Evolutionary conservation across 1,140 invertebrate genomes (phyloP).

Genomic region (Charaxes varanes): DNA sequence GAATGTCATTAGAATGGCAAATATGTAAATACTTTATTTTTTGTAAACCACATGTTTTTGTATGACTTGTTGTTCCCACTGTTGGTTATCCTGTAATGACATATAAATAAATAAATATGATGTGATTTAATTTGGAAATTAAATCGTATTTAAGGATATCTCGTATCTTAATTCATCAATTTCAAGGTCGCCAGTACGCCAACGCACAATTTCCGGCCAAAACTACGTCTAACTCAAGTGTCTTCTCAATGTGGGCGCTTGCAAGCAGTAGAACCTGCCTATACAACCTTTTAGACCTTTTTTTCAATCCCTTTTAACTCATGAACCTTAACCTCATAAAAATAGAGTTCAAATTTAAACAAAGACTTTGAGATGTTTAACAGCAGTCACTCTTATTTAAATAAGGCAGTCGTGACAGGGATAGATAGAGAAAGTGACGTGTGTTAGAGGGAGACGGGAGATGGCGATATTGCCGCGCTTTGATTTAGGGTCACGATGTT

Average conservation of each 20-base stretch:
- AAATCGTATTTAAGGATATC: too few species aligned
- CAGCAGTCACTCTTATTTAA: constrained; percentile 65
- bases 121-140: too few species aligned
- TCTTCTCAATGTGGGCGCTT: constrained; percentile 44
- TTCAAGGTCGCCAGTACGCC: constrained; percentile 19
- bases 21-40: too few species aligned
- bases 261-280: constrained; percentile 45
- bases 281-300: constrained; percentile 45
- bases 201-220: constrained; percentile 50
- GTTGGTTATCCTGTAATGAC: too few species aligned
- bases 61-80: too few species aligned
- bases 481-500: constrained; percentile 33
- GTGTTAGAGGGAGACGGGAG: constrained; percentile 31
- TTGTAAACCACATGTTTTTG: too few species aligned
- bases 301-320: constrained; percentile 11
- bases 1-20: too few species aligned
- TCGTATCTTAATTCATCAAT: neutral
- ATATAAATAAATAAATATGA: too few species aligned
- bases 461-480: constrained; percentile 55
- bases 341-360: constrained; percentile 33
- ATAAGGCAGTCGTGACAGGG: constrained; percentile 63
- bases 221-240: constrained; percentile 44
- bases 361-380: constrained; percentile 24
- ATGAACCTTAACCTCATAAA: constrained; percentile 24
- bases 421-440: constrained; percentile 32